Base-by-base conservation (phyloP, 2,113 vertebrate species). In the Oxyruncus cristatus region DNA sequence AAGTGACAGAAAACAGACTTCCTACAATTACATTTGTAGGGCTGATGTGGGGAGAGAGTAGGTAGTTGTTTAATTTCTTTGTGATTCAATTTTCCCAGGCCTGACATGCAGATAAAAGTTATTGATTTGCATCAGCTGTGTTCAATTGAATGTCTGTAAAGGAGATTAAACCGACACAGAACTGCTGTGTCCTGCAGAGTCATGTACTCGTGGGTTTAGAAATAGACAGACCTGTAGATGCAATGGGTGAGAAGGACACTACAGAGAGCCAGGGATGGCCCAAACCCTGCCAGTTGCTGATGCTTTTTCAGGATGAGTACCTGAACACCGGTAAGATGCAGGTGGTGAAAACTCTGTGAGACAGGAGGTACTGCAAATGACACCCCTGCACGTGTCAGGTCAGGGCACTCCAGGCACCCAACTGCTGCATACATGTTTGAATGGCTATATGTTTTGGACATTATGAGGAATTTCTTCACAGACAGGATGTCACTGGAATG, bases 251-350 rank as follows among this genome's bases (percentile, higher is more conserved):
- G 52, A 88, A 82, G 49, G 53, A 55, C 13, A 58, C 5, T 17
- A 16, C 7, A 22, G 1, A 76, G 16, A 62, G 5, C 23, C 1
- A 2, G 33, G 39, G 6, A 23, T 26, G n/a, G 2, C 8, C 22
- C 17, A 75, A 78, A 78, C 2, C 11, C 41, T 47, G 32, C 14
- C 26, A 82, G 42, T 16, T 59, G 7, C 20, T 65, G 41, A 7
- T 71, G 37, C 11, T 78, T 85, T 75, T 76, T 65, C 49, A 70
- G 46, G 12, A 23, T 67, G 16, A 83, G 32, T 6, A 44, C 9
- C 19, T 83, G 58, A 71, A 49, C 39, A 42, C 33, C 41, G 33
- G 21, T 30, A 55, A 83, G 10, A 52, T 56, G 19, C 5, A 61
- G 24, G 15, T 26, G 32, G 13, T 70, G 37, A 70, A 80, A 92